Percentiles rank a stretch among this genome's conserved stretches.
Conservation (phyloP, 2,797 vertebrate species). For the Psittacula echo region DNA sequence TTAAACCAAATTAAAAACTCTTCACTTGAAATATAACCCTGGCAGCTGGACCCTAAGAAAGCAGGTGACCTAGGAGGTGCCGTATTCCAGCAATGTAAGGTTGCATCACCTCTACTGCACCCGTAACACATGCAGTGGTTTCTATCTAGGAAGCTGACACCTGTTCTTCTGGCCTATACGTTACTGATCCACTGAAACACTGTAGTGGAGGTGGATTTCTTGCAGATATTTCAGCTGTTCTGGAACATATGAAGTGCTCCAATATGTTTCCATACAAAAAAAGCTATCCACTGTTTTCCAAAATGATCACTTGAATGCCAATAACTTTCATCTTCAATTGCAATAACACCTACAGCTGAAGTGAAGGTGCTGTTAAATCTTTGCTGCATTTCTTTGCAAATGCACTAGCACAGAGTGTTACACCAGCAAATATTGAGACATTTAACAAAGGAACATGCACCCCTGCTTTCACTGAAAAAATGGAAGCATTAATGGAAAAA, state of each 20-base stretch:
- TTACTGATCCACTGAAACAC: not conserved
- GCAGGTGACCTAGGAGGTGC: not conserved
- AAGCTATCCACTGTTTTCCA: not conserved
- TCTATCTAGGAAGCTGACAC: not conserved
- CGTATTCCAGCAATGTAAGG: not conserved
- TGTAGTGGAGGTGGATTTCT: not conserved
- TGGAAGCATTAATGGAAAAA: not conserved
- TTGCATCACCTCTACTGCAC: not conserved
- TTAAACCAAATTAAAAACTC: not conserved
- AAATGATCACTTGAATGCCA: not conserved
- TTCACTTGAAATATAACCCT: not conserved
- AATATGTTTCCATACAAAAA: not conserved
- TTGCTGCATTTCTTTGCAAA: not conserved
- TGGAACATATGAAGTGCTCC: not conserved
- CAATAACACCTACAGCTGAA: not conserved
- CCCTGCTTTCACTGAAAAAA: not conserved
- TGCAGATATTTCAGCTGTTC: not conserved
- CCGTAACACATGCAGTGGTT: fast-evolving
- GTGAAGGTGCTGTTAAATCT: not conserved
- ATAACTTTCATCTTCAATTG: not conserved
- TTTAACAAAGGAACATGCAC: not conserved
- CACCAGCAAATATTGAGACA: not conserved
- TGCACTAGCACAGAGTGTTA: not conserved
- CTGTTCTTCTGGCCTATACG: not conserved
- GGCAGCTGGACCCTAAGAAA: not conserved